Evolutionary conservation across 2,888 invertebrate genomes (phyloP).

Genomic region (Tetropium fuscum): DNA sequence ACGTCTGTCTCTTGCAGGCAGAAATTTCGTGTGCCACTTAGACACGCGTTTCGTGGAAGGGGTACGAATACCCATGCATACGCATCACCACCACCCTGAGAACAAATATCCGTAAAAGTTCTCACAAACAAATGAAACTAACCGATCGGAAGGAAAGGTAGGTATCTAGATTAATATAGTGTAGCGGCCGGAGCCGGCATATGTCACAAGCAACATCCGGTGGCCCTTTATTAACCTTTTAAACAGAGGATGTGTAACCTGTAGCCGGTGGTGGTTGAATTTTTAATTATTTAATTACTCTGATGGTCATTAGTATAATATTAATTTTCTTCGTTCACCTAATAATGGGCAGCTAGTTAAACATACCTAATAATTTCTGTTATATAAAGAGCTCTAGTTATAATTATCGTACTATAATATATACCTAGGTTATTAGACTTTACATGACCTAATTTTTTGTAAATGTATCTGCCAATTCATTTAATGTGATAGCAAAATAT

Average conservation of each 20-base stretch:
- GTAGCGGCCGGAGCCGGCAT: constrained; percentile 22
- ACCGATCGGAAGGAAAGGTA: constrained; percentile 41
- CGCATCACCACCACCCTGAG: constrained; percentile 42
- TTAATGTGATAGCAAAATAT: no score
- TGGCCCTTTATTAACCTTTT: constrained; percentile 17
- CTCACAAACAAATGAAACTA: constrained; percentile 49
- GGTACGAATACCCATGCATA: constrained; percentile 22
- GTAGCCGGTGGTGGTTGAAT: background rate
- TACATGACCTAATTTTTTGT: no score
- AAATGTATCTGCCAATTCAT: no score
- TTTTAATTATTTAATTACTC: background rate
- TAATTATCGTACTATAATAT: no score
- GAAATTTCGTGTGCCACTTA: constrained; percentile 21
- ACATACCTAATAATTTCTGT: no score
- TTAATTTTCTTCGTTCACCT: no score
- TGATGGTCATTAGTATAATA: no score
- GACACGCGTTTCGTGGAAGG: constrained; percentile 24
- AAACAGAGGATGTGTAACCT: constrained; percentile 5
- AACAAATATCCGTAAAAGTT: constrained; percentile 50
- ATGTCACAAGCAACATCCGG: constrained; percentile 39
- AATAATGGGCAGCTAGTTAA: no score
- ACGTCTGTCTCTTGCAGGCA: no score
- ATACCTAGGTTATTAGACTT: no score
- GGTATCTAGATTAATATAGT: constrained; percentile 31
- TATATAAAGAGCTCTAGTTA: no score